These are phyloP conservation scores for Platerodrilus igneus DNA, from an alignment of 2,888 invertebrate genomes.

Conservation along the genomic window DNA sequence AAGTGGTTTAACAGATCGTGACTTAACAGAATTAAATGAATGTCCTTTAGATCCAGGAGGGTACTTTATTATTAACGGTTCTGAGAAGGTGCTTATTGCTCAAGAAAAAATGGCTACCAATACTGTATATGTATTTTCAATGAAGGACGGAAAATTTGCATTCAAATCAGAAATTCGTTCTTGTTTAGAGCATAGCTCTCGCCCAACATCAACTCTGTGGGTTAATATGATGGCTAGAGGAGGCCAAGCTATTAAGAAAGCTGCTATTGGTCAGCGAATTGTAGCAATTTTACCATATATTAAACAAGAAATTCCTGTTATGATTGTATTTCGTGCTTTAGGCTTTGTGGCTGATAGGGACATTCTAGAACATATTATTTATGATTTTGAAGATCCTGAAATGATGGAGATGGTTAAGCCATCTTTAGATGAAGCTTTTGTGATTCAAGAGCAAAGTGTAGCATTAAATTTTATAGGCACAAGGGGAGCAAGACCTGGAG, in stretches of 20 bases:
- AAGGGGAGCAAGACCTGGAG: constrained; percentile 95
- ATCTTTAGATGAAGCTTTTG: constrained; percentile 97
- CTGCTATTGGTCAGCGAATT: constrained; percentile 97
- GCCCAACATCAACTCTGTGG: constrained; percentile 97
- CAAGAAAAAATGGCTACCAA: constrained; percentile 99
- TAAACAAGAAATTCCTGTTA: constrained; percentile 98
- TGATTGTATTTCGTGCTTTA: constrained; percentile 96
- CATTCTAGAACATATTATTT: constrained; percentile 98
- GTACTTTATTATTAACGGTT: constrained; percentile 99
- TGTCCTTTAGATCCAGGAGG: constrained; percentile 99
- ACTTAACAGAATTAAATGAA: constrained; percentile 98
- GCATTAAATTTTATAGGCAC: constrained; percentile 98
- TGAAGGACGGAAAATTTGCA: constrained; percentile 99
- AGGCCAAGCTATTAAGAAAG: constrained; percentile 97
- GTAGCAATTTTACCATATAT: constrained; percentile 98
- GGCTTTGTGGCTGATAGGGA: constrained; percentile 98
- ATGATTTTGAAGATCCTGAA: constrained; percentile 99
- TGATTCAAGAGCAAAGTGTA: constrained; percentile 98
- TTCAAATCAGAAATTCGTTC: constrained; percentile 98
- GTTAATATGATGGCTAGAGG: constrained; percentile 99
- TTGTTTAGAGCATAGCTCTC: constrained; percentile 84
- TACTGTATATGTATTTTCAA: constrained; percentile 98
- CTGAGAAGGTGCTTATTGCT: constrained; percentile 89
- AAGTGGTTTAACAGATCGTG: constrained; percentile 93
- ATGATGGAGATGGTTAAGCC: constrained; percentile 99